A percentile compares a stretch with the other conserved stretches of the same genome.
Evolutionary conservation across 2,888 invertebrate species (phyloP).

Genomic region (Parelbella ahira): DNA sequence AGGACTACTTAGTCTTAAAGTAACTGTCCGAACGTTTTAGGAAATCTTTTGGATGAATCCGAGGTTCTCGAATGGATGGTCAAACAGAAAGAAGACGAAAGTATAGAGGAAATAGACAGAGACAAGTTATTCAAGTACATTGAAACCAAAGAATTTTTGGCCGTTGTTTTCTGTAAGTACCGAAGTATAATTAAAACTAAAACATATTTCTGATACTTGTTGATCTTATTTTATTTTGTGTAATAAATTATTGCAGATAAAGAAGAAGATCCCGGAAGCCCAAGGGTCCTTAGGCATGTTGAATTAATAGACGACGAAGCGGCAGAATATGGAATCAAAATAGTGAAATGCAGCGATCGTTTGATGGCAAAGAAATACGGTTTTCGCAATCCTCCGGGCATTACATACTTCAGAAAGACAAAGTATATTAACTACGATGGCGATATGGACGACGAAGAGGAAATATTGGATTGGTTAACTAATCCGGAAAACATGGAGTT

Average conservation of each 20-base stretch:
- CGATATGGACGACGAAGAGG: constrained; percentile 95
- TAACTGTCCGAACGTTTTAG: constrained; percentile 65
- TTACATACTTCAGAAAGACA: constrained; percentile 93
- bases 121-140: constrained; percentile 91
- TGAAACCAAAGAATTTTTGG: constrained; percentile 93
- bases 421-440: constrained; percentile 96
- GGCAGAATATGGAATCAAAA: constrained; percentile 93
- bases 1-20: constrained; percentile 39
- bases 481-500: constrained; percentile 97
- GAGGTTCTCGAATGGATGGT: constrained; percentile 95
- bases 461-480: constrained; percentile 94
- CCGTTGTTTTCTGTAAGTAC: constrained; percentile 94
- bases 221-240: no score
- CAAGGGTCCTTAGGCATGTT: constrained; percentile 89
- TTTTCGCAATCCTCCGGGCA: constrained; percentile 92
- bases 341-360: constrained; percentile 92
- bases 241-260: constrained; percentile 86
- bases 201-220: no score
- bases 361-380: constrained; percentile 97
- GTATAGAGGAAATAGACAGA: constrained; percentile 93
- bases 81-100: constrained; percentile 94
- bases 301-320: constrained; percentile 96
- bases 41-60: constrained; percentile 84
- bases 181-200: background rate
- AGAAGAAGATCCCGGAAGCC: constrained; percentile 90